Conservation (phyloP, 2,113 vertebrate genomes). For the Chaetorhynchus papuensis region DNA sequence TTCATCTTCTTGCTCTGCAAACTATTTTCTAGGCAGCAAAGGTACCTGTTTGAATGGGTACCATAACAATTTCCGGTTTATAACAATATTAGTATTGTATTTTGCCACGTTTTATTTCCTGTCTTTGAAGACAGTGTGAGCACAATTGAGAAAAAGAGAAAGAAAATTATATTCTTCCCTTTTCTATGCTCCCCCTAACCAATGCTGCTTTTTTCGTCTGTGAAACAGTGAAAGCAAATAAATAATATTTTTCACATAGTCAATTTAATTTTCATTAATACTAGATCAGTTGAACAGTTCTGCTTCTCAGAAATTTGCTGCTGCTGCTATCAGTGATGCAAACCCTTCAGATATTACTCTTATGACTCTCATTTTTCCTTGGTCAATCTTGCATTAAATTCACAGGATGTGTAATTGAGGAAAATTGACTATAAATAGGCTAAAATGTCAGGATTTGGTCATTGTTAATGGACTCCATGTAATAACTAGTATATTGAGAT, state of each 20-base stretch:
- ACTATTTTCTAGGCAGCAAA: not conserved
- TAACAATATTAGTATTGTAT: not conserved
- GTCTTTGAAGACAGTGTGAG: not conserved
- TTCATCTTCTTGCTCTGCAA: not conserved
- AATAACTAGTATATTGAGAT: not conserved
- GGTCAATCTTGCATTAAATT: not conserved
- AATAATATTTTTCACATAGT: not conserved
- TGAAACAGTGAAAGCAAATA: not conserved
- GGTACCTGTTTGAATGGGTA: not conserved
- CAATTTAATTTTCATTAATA: not conserved
- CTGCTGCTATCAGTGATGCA: not conserved
- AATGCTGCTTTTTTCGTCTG: not conserved
- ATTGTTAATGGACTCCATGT: not conserved
- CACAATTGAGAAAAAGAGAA: not conserved
- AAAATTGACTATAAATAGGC: not conserved
- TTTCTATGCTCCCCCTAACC: not conserved
- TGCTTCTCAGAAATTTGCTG: not conserved
- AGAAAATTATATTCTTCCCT: not conserved
- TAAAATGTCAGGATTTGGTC: not conserved
- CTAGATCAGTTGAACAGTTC: not conserved
- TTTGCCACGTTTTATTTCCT: not conserved
- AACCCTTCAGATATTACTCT: not conserved
- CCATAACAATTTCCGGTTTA: not conserved
- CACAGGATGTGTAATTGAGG: not conserved
- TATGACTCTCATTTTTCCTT: not conserved